phyloP scores from a whole-genome alignment of 1,140 invertebrate species.

The Drosophila ironensis region DNA sequence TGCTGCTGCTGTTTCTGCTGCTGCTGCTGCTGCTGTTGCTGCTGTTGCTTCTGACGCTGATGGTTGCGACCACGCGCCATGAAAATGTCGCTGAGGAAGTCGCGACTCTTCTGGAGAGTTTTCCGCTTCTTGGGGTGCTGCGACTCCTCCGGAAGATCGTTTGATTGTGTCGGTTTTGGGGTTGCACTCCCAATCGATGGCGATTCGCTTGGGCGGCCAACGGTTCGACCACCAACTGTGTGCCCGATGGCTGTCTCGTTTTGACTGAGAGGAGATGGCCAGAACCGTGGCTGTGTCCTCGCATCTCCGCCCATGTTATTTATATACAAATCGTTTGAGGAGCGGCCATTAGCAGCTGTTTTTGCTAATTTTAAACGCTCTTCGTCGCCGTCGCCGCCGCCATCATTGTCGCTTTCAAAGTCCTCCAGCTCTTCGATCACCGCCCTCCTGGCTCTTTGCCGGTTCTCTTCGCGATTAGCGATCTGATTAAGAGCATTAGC shows the following conservation, averaged over 20 bases:
- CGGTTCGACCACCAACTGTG: constrained; percentile 43
- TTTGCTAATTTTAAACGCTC: constrained; percentile 76
- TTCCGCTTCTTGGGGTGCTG: constrained; percentile 1
- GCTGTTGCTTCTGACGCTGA: constrained; percentile 55
- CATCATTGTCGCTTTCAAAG: constrained; percentile 50
- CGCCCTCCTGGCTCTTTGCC: constrained; percentile 44
- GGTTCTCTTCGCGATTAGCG: constrained; percentile 9
- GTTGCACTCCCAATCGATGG: constrained; percentile 39
- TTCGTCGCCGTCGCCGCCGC: constrained; percentile 25
- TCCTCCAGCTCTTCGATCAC: constrained; percentile 77
- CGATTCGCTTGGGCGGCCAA: constrained; percentile 46
- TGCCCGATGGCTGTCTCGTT: constrained; percentile 70
- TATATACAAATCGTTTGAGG: constrained; percentile 70
- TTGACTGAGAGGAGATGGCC: constrained; percentile 46
- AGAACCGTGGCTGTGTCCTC: constrained; percentile 33
- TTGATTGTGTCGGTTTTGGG: neutral
- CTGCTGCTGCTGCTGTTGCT: constrained; percentile 36
- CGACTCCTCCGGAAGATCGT: neutral
- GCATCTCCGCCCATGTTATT: constrained; percentile 63
- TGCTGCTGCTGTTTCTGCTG: constrained; percentile 23
- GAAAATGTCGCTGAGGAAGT: constrained; percentile 75
- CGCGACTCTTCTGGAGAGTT: constrained; percentile 70
- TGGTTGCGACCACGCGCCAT: constrained; percentile 82
- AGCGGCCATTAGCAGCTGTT: constrained; percentile 75
- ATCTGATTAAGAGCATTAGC: constrained; percentile 9